Conservation (phyloP, 1,140 invertebrate species). For the Cardiocondyla obscurior region DNA sequence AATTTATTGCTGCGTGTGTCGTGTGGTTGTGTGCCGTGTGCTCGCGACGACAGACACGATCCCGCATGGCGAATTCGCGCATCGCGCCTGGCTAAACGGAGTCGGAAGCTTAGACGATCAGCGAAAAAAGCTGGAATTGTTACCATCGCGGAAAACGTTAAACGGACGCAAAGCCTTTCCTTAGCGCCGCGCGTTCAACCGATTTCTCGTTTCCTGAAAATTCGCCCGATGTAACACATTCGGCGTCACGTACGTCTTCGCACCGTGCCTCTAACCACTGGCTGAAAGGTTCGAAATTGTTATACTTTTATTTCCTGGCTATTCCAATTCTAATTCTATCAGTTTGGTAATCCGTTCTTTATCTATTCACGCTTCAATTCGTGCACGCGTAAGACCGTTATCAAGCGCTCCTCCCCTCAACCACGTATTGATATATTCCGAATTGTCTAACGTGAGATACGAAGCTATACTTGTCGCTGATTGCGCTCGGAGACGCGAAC, state of each 20-base stretch:
- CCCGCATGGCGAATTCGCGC: neutral
- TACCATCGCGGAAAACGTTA: constrained; percentile 2
- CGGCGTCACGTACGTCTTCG: neutral
- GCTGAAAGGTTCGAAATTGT: neutral
- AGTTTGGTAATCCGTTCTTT: neutral
- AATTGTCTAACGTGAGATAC: neutral
- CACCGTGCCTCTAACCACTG: neutral
- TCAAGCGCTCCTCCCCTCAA: neutral
- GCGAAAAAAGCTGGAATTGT: neutral
- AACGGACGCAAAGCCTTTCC: neutral
- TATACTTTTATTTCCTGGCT: constrained; percentile 1
- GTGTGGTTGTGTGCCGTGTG: neutral
- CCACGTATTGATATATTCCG: neutral
- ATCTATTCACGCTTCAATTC: neutral
- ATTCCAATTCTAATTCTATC: neutral
- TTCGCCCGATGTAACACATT: neutral
- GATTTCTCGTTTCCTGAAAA: neutral
- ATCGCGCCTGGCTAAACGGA: neutral
- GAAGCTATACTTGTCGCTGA: neutral
- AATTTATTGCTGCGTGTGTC: constrained; percentile 27
- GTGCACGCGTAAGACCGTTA: neutral
- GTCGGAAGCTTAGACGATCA: constrained; percentile 10
- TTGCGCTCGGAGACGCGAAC: neutral
- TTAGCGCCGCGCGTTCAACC: neutral
- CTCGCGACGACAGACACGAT: neutral